These are phyloP conservation scores for Caenorhabditis japonica DNA, from an alignment of 2,888 invertebrate species.

Conservation along the genomic window DNA sequence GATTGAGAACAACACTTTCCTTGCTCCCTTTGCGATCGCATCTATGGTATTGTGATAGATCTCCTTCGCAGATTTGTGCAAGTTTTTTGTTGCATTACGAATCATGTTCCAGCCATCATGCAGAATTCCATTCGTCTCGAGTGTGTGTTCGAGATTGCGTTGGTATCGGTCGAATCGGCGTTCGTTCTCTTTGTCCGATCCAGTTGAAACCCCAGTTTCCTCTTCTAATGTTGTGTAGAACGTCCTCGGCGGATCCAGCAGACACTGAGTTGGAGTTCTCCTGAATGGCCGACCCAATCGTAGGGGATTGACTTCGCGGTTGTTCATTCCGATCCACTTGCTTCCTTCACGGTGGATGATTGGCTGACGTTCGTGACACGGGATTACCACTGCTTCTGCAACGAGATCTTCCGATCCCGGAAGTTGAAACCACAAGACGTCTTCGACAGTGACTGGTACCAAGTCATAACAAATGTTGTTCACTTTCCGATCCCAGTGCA, in stretches of 20 bases:
- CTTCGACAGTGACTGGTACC: neutral
- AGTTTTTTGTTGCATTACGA: too few relatives aligned
- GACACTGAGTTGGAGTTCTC: neutral
- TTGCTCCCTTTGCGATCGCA: too few relatives aligned
- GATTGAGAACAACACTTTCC: too few relatives aligned
- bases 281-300: neutral
- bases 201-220: neutral
- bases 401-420: constrained; percentile 1
- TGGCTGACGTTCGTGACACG: neutral
- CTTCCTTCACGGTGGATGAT: neutral
- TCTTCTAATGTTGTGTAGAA: neutral
- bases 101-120: neutral
- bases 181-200: constrained; percentile 6
- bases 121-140: neutral
- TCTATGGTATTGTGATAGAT: too few relatives aligned
- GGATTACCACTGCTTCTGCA: neutral
- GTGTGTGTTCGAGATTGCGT: neutral
- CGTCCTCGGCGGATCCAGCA: constrained; percentile 1
- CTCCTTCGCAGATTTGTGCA: too few relatives aligned
- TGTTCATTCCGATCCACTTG: neutral
- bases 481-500: neutral
- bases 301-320: neutral
- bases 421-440: neutral
- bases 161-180: neutral
- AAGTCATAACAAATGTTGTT: neutral